These are phyloP conservation scores for Thaleichthys pacificus DNA, from an alignment of 2,797 vertebrate species.

Conservation along the genomic window DNA sequence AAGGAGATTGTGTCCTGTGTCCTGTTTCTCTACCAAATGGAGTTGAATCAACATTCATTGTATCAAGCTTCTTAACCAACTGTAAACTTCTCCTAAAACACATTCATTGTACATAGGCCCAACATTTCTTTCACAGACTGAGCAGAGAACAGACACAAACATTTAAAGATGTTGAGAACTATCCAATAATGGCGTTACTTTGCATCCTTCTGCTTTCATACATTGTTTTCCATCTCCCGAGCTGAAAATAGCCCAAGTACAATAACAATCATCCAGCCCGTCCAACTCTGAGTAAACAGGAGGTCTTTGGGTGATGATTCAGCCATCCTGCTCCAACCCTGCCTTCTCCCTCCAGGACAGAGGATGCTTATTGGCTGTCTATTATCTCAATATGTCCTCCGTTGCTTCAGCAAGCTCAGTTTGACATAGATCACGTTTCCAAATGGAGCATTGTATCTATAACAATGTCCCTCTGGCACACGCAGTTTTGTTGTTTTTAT, in stretches of 20 bases:
- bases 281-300: conserved; percentile 13
- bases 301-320: conserved; percentile 37
- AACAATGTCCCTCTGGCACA: conserved; percentile 24
- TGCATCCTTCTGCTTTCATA: background rate
- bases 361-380: conserved; percentile 34
- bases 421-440: conserved; percentile 18
- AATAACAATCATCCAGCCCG: conserved; percentile 11
- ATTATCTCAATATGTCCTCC: conserved; percentile 40
- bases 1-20: too few relatives aligned
- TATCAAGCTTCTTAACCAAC: too few relatives aligned
- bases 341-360: conserved; percentile 14
- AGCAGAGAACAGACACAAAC: background rate
- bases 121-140: too few relatives aligned
- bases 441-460: conserved; percentile 6
- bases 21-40: too few relatives aligned
- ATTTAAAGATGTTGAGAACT: background rate
- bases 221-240: background rate
- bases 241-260: background rate
- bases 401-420: conserved; percentile 12
- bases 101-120: too few relatives aligned
- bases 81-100: too few relatives aligned
- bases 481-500: background rate
- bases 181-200: background rate
- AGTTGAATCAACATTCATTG: too few relatives aligned
- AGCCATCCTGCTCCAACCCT: conserved; percentile 24